phyloP scores from a whole-genome alignment of 2,113 vertebrate species.

The Mugil cephalus region DNA sequence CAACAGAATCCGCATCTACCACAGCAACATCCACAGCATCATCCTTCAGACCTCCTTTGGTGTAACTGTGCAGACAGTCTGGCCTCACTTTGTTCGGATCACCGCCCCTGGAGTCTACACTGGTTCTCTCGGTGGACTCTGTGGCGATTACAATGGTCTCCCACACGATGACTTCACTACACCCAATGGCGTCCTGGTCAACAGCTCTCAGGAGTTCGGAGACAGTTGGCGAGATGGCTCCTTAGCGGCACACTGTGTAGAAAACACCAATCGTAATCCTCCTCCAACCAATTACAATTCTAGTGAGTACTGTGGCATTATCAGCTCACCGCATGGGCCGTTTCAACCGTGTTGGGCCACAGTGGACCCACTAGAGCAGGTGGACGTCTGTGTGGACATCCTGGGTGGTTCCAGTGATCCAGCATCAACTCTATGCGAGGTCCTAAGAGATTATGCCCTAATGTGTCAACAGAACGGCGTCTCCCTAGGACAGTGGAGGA shows the following conservation, averaged over 20 bases:
- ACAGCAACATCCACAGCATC: slow-evolving; percentile 61
- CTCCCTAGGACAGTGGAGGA: slow-evolving; percentile 72
- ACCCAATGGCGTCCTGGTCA: slow-evolving; percentile 51
- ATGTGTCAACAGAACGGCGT: slow-evolving; percentile 69
- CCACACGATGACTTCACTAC: slow-evolving; percentile 66
- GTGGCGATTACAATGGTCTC: slow-evolving; percentile 71
- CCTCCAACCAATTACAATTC: slow-evolving; percentile 9
- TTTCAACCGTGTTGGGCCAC: slow-evolving; percentile 63
- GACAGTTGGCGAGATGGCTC: slow-evolving; percentile 79
- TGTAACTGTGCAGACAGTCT: slow-evolving; percentile 70
- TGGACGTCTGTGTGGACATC: slow-evolving; percentile 38
- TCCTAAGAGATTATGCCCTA: slow-evolving; percentile 60
- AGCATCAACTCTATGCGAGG: slow-evolving; percentile 44
- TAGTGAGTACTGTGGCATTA: slow-evolving; percentile 59
- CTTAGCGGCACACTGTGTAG: slow-evolving; percentile 52
- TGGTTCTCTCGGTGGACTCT: slow-evolving; percentile 70
- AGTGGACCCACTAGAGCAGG: slow-evolving; percentile 1
- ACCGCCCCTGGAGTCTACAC: slow-evolving; percentile 69
- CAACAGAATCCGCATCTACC: slow-evolving; percentile 50
- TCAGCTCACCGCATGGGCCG: slow-evolving; percentile 40
- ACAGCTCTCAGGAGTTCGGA: slow-evolving; percentile 65
- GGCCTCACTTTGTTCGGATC: slow-evolving; percentile 67
- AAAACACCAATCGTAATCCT: background rate
- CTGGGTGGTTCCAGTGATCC: slow-evolving; percentile 29
- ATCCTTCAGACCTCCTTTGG: slow-evolving; percentile 73